Conservation (phyloP, 2,888 invertebrate species). For the Tenthredo mesomela region DNA sequence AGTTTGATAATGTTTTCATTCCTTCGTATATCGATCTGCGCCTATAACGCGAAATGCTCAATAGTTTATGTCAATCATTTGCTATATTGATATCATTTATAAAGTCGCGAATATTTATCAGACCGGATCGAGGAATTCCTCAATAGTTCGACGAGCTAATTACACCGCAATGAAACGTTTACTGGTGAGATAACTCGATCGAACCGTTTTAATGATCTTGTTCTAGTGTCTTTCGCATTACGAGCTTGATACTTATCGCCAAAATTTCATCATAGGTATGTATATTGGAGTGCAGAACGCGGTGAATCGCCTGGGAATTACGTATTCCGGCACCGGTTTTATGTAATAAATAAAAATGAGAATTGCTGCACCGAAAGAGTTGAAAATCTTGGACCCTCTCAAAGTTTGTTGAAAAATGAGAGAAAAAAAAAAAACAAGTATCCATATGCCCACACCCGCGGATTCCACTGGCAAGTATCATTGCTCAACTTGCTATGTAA, state of each 20-base stretch:
- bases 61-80: neutral
- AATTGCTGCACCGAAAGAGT: neutral
- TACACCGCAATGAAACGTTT: neutral
- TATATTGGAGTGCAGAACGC: neutral
- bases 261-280: neutral
- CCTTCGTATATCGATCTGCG: neutral
- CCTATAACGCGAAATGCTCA: too few species aligned
- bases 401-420: neutral
- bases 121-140: slow-evolving; percentile 19
- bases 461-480: slow-evolving; percentile 41
- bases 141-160: neutral
- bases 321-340: neutral
- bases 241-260: neutral
- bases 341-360: neutral
- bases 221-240: neutral
- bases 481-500: slow-evolving; percentile 18
- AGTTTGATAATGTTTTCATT: neutral
- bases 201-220: neutral
- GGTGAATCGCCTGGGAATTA: neutral
- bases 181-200: neutral
- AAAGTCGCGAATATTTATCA: neutral
- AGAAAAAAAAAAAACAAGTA: neutral
- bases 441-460: slow-evolving; percentile 17
- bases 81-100: neutral
- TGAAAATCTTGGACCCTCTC: neutral